Conservation (phyloP, 1,140 invertebrate species). For the Drosophila leontia region DNA sequence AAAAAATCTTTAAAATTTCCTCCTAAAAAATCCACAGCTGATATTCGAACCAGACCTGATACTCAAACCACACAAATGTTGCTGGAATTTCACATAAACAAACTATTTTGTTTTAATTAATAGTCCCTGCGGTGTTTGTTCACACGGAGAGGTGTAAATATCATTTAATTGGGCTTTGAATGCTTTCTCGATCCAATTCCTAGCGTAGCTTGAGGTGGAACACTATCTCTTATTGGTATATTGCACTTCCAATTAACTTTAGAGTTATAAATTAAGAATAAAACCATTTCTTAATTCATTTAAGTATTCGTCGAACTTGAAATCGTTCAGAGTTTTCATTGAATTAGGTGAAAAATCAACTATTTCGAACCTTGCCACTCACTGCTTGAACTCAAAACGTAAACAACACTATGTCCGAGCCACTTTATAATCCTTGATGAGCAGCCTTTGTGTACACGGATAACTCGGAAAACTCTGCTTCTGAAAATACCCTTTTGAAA, state of each 20-base stretch:
- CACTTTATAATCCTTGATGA: neutral
- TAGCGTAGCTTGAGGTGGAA: neutral
- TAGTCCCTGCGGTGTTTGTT: no score
- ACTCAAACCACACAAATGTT: no score
- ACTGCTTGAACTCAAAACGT: neutral
- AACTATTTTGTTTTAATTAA: no score
- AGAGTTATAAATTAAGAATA: neutral
- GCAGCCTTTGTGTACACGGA: neutral
- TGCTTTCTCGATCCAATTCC: neutral
- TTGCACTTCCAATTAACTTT: neutral
- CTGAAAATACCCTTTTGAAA: slow-evolving; percentile 2
- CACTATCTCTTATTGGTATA: neutral
- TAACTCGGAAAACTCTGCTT: no score
- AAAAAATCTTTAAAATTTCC: no score
- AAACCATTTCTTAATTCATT: neutral
- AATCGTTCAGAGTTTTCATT: neutral
- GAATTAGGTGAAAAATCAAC: neutral
- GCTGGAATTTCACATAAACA: no score
- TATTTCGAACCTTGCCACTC: neutral
- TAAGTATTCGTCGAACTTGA: no score
- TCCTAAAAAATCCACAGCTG: no score
- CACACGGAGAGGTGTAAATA: no score
- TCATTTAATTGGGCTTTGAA: no score
- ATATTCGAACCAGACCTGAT: no score
- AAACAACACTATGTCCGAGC: neutral